Conservation (phyloP, 2,888 invertebrate genomes). For the Euphydryas editha region DNA sequence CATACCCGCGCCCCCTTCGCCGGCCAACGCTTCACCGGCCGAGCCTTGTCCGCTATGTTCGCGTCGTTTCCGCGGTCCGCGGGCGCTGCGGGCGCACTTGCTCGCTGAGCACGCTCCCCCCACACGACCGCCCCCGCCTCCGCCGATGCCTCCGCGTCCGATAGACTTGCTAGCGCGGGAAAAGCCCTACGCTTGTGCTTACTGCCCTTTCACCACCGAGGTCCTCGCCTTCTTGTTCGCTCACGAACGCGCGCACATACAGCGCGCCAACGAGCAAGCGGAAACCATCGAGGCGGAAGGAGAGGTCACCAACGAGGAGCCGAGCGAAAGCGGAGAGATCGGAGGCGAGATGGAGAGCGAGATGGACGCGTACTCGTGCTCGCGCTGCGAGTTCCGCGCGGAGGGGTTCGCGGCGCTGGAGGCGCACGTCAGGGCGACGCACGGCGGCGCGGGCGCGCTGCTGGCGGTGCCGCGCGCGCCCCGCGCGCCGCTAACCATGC, state of each 20-base stretch:
- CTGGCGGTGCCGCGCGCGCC: slow-evolving; percentile 86
- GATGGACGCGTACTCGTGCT: slow-evolving; percentile 73
- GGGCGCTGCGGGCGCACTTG: slow-evolving; percentile 94
- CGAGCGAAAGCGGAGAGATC: slow-evolving; percentile 54
- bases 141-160: slow-evolving; percentile 74
- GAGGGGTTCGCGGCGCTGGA: slow-evolving; percentile 76
- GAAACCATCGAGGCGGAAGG: slow-evolving; percentile 47
- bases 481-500: slow-evolving; percentile 91
- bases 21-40: slow-evolving; percentile 74
- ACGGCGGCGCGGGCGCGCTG: slow-evolving; percentile 80
- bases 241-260: slow-evolving; percentile 93
- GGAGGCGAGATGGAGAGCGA: slow-evolving; percentile 58
- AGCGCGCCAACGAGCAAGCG: slow-evolving; percentile 55
- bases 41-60: slow-evolving; percentile 91
- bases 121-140: slow-evolving; percentile 69
- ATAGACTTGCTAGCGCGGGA: slow-evolving; percentile 82
- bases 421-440: slow-evolving; percentile 76
- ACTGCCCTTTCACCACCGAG: slow-evolving; percentile 94
- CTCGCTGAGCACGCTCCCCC: slow-evolving; percentile 92
- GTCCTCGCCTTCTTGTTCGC: slow-evolving; percentile 95
- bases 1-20: slow-evolving; percentile 92
- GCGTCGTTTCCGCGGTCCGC: slow-evolving; percentile 93
- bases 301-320: slow-evolving; percentile 71
- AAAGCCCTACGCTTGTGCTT: slow-evolving; percentile 94
- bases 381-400: slow-evolving; percentile 77